Percentiles rank a stretch among this genome's conserved stretches.
phyloP scores from a whole-genome alignment of 2,797 vertebrate genomes.

The Orientallactaga sibirica region DNA sequence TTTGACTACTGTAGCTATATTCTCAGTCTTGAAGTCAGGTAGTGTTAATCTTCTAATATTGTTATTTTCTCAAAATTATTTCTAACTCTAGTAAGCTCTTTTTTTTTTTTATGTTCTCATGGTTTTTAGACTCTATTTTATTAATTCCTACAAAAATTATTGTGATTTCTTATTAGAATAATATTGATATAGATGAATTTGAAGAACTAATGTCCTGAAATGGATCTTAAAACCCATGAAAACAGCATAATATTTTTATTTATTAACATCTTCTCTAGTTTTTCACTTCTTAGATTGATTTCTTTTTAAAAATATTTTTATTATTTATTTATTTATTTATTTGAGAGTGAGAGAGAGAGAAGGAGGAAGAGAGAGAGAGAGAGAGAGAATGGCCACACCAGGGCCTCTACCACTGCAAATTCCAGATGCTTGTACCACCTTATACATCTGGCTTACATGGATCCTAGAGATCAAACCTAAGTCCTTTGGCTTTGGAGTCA shows the following conservation, averaged over 20 bases:
- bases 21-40: not conserved
- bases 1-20: no score
- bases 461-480: no score
- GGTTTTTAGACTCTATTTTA: not conserved
- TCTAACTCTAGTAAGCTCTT: not conserved
- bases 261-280: not conserved
- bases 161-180: not conserved
- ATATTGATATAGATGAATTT: not conserved
- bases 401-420: no score
- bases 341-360: no score
- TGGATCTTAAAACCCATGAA: not conserved
- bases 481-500: no score
- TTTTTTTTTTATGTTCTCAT: not conserved
- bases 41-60: not conserved
- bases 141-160: not conserved
- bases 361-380: no score
- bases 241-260: not conserved
- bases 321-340: no score
- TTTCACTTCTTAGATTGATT: not conserved
- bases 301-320: no score
- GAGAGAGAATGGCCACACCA: no score
- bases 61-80: not conserved
- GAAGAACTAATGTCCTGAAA: not conserved
- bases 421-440: no score
- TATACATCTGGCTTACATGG: no score